phyloP scores from a whole-genome alignment of 2,888 invertebrate species.

The Bembecia ichneumoniformis region DNA sequence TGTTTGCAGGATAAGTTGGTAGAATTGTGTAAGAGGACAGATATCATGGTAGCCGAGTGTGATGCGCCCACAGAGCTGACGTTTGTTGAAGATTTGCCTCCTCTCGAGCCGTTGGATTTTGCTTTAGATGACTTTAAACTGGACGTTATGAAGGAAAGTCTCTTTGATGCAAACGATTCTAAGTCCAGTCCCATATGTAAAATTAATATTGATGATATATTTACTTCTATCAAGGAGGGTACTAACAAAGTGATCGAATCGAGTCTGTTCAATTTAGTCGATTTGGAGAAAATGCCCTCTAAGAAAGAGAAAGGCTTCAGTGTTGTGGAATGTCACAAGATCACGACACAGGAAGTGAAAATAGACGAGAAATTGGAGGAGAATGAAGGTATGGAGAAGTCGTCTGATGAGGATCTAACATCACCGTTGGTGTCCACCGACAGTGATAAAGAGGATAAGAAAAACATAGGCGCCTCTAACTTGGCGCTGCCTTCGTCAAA shows the following conservation, averaged over 20 bases:
- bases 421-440: slow-evolving; percentile 68
- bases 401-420: slow-evolving; percentile 71
- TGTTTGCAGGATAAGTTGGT: slow-evolving; percentile 56
- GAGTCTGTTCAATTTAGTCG: slow-evolving; percentile 55
- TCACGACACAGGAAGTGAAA: slow-evolving; percentile 50
- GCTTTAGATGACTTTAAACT: slow-evolving; percentile 58
- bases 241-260: slow-evolving; percentile 42
- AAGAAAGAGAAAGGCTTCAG: slow-evolving; percentile 55
- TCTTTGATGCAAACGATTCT: slow-evolving; percentile 43
- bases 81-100: slow-evolving; percentile 58
- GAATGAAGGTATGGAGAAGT: slow-evolving; percentile 62
- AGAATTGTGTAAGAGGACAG: slow-evolving; percentile 57
- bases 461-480: slow-evolving; percentile 43
- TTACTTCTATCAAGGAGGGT: slow-evolving; percentile 55
- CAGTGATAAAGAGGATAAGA: slow-evolving; percentile 69
- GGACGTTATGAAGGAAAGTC: slow-evolving; percentile 60
- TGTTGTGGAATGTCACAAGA: slow-evolving; percentile 53
- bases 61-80: slow-evolving; percentile 55
- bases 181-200: slow-evolving; percentile 59
- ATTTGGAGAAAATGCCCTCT: slow-evolving; percentile 51
- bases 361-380: slow-evolving; percentile 44
- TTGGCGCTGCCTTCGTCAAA: slow-evolving; percentile 45
- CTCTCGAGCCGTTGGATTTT: slow-evolving; percentile 51
- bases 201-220: slow-evolving; percentile 59
- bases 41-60: slow-evolving; percentile 64